phyloP scores from a whole-genome alignment of 1,140 invertebrate species.

The Scaptomyza montana region DNA sequence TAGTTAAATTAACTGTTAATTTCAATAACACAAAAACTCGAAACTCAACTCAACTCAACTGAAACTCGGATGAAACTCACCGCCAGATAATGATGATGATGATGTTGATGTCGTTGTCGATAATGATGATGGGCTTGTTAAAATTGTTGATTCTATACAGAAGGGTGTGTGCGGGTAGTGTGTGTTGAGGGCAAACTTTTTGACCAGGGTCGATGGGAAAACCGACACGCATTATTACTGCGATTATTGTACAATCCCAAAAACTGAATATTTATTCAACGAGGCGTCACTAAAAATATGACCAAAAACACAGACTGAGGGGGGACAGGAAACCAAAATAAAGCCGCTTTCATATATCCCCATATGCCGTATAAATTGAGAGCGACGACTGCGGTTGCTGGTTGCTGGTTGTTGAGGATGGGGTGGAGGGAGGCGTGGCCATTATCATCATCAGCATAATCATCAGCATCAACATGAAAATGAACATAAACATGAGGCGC shows the following conservation, averaged over 20 bases:
- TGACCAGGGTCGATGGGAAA: neutral
- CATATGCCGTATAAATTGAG: slow-evolving; percentile 63
- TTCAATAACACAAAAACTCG: slow-evolving; percentile 44
- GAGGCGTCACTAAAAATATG: slow-evolving; percentile 56
- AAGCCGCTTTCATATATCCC: slow-evolving; percentile 23
- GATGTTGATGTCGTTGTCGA: too few species aligned
- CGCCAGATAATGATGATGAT: neutral
- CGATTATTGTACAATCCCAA: slow-evolving; percentile 68
- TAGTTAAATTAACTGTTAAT: slow-evolving; percentile 79
- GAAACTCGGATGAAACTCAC: neutral
- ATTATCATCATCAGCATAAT: slow-evolving; percentile 23
- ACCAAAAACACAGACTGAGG: slow-evolving; percentile 3
- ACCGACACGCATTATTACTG: slow-evolving; percentile 67
- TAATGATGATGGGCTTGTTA: neutral
- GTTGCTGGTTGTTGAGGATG: neutral
- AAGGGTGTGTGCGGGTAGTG: neutral
- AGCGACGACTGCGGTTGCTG: slow-evolving; percentile 27
- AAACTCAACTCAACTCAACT: slow-evolving; percentile 2
- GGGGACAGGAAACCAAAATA: slow-evolving; percentile 2
- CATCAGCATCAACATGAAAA: slow-evolving; percentile 21
- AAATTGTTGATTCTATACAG: neutral
- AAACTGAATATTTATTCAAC: slow-evolving; percentile 56
- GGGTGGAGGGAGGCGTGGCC: neutral
- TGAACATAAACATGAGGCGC: slow-evolving; percentile 5
- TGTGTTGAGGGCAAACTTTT: slow-evolving; percentile 8